Evolutionary conservation across 2,888 invertebrate genomes (phyloP).

Genomic region (Tiphia femorata): DNA sequence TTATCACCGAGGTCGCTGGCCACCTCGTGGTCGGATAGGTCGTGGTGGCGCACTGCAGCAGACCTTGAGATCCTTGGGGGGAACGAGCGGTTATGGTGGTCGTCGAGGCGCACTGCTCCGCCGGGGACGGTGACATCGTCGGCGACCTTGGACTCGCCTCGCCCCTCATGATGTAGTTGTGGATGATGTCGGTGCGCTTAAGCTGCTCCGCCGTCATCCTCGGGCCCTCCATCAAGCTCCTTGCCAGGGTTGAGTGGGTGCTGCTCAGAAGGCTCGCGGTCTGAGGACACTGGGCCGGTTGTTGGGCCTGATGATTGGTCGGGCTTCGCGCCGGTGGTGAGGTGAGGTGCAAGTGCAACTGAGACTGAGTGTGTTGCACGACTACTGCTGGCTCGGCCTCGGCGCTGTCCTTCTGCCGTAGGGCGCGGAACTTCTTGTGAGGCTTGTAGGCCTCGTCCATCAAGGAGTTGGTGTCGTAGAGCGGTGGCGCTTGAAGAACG

Average conservation of each 20-base stretch:
- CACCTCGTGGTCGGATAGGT: constrained; percentile 48
- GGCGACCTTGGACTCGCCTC: constrained; percentile 70
- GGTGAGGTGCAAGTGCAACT: constrained; percentile 70
- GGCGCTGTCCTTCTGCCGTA: constrained; percentile 83
- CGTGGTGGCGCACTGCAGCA: constrained; percentile 61
- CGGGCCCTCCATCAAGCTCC: constrained; percentile 92
- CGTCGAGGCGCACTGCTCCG: constrained; percentile 71
- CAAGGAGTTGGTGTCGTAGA: constrained; percentile 89
- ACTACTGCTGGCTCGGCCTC: constrained; percentile 80
- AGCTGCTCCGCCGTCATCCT: constrained; percentile 93
- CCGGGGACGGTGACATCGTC: constrained; percentile 67
- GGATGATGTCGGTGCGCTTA: constrained; percentile 92
- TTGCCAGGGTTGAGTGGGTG: constrained; percentile 90
- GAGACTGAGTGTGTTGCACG: constrained; percentile 67
- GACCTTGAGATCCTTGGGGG: constrained; percentile 58
- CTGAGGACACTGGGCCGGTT: constrained; percentile 52
- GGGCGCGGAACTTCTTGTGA: constrained; percentile 93
- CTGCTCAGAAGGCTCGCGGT: constrained; percentile 80
- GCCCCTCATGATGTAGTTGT: constrained; percentile 90
- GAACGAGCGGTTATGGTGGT: constrained; percentile 66
- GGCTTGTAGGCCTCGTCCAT: constrained; percentile 97
- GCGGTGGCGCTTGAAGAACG: constrained; percentile 91
- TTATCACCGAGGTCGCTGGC: constrained; percentile 74
- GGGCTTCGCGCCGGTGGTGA: constrained; percentile 69
- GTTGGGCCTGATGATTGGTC: constrained; percentile 70